phyloP scores from a whole-genome alignment of 2,797 vertebrate genomes.

The Heteromormyrus szaboi region DNA sequence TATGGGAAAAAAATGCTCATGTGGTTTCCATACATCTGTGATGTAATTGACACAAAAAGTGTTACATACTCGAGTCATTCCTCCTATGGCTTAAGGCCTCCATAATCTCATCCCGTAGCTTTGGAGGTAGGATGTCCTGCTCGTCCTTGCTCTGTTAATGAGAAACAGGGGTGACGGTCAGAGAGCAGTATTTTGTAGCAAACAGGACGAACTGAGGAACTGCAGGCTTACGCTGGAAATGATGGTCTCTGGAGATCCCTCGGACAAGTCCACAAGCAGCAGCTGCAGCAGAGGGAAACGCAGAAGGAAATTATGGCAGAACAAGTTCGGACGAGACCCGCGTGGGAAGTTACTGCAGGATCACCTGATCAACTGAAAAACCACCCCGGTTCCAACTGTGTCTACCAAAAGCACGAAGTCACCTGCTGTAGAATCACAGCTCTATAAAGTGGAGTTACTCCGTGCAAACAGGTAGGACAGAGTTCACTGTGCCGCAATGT shows the following conservation, averaged over 20 bases:
- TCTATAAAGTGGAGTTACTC: neutral
- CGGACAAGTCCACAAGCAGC: constrained; percentile 77
- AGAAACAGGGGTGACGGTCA: neutral
- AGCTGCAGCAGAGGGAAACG: constrained; percentile 51
- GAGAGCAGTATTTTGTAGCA: neutral
- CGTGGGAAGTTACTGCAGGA: neutral
- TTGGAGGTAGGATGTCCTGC: constrained; percentile 73
- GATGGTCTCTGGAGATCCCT: constrained; percentile 65
- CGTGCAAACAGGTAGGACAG: neutral
- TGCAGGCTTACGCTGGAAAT: constrained; percentile 64
- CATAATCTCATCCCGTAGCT: constrained; percentile 76
- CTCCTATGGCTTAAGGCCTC: constrained; percentile 52
- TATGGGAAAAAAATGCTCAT: neutral
- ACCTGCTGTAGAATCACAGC: neutral
- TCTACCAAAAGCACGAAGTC: neutral
- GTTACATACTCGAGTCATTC: constrained; percentile 50
- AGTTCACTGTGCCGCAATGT: neutral
- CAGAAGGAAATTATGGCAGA: neutral
- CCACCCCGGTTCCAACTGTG: neutral
- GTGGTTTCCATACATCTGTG: neutral
- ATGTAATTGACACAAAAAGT: neutral
- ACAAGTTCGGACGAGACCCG: neutral
- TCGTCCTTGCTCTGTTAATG: constrained; percentile 77
- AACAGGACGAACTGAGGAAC: neutral
- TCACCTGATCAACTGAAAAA: neutral